Percentiles rank a stretch among this genome's conserved stretches.
Conservation (phyloP, 2,888 invertebrate genomes). For the Pollenia griseotomentosa region DNA sequence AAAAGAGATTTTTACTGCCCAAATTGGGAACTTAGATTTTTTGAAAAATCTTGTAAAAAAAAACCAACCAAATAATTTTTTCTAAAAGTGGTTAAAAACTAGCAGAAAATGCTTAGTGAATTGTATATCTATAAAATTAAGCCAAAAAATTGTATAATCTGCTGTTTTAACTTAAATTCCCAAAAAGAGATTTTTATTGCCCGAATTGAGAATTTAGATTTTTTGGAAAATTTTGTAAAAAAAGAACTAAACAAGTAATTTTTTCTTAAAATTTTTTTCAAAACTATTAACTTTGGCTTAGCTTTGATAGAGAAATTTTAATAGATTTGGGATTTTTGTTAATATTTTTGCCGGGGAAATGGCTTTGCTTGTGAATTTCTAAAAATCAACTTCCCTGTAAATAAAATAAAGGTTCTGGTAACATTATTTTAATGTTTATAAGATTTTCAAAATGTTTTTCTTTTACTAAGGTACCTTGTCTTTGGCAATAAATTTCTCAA, state of each 20-base stretch:
- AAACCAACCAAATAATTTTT: background rate
- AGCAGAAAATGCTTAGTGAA: too few species aligned
- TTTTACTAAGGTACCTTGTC: background rate
- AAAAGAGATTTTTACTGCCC: too few species aligned
- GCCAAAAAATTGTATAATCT: too few species aligned
- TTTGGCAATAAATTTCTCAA: conserved; percentile 5
- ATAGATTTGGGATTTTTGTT: background rate
- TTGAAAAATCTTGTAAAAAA: too few species aligned
- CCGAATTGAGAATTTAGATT: background rate
- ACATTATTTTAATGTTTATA: too few species aligned
- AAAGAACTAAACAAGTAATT: background rate
- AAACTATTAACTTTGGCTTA: background rate
- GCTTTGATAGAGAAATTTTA: too few species aligned
- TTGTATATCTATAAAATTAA: too few species aligned
- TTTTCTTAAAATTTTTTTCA: background rate
- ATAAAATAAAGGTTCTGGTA: too few species aligned
- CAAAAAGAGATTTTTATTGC: conserved; percentile 5
- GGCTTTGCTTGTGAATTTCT: too few species aligned
- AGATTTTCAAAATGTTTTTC: too few species aligned
- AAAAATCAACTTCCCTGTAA: too few species aligned
- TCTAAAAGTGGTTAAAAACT: background rate
- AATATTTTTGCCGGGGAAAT: background rate
- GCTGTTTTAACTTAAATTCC: background rate
- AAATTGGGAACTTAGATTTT: too few species aligned
- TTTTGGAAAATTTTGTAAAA: background rate